Conservation (phyloP, 2,888 invertebrate species). For the Eristalis pertinax region DNA sequence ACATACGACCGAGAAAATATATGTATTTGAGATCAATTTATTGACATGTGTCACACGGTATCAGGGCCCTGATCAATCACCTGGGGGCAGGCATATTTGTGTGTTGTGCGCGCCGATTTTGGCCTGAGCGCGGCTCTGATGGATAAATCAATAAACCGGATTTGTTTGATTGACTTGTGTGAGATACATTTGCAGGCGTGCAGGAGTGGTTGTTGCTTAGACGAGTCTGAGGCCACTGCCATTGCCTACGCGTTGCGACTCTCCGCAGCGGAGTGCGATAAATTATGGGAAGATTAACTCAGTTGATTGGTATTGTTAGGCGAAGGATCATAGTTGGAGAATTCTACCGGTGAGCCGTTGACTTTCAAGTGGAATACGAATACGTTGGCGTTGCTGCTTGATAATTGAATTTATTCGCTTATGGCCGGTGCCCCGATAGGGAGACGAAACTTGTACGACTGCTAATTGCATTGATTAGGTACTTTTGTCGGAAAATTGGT, state of each 20-base stretch:
- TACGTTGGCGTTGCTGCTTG: conserved; percentile 3
- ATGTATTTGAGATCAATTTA: conserved; percentile 69
- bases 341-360: not conserved
- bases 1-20: conserved; percentile 62
- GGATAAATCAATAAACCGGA: conserved; percentile 69
- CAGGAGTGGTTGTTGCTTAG: conserved; percentile 3
- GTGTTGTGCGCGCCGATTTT: conserved; percentile 53
- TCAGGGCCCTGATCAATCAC: conserved; percentile 69
- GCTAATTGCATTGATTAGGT: not conserved
- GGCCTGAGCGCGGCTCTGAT: conserved; percentile 38
- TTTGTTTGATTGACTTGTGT: conserved; percentile 67
- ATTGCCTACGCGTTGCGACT: not conserved
- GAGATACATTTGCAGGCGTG: conserved; percentile 53
- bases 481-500: not conserved
- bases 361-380: not conserved
- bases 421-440: not conserved
- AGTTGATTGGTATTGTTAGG: conserved; percentile 39
- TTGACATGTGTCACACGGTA: conserved; percentile 72
- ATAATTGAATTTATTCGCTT: conserved; percentile 29
- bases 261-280: conserved; percentile 15
- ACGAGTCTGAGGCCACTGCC: not conserved
- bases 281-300: conserved; percentile 50
- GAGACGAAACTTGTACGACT: not conserved
- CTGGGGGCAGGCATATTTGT: conserved; percentile 42
- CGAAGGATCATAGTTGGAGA: not conserved